Conservation (phyloP, 2,797 vertebrate genomes). For the Bufotes viridis region DNA sequence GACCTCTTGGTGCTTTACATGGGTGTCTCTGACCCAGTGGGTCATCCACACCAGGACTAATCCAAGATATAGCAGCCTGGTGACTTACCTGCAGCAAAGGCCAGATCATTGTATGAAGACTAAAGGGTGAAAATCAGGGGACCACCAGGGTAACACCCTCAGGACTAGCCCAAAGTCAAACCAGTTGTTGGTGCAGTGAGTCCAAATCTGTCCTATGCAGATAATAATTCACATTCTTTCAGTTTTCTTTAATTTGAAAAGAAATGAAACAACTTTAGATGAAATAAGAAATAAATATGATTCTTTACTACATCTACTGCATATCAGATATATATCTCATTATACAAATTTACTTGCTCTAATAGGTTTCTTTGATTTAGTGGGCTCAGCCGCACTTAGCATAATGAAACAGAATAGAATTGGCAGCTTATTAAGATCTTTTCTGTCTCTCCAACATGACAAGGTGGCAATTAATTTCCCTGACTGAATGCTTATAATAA, state of each 20-base stretch:
- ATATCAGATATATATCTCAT: conserved; percentile 15
- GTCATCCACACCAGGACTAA: too few relatives aligned
- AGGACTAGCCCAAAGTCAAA: too few relatives aligned
- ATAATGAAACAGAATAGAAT: conserved; percentile 23
- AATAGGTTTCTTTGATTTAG: conserved; percentile 23
- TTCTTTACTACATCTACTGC: background rate
- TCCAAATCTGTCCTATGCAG: too few relatives aligned
- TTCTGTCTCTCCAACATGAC: background rate
- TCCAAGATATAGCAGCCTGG: too few relatives aligned
- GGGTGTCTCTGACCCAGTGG: too few relatives aligned
- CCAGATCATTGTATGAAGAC: too few relatives aligned
- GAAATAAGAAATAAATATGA: background rate
- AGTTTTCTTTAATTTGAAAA: background rate
- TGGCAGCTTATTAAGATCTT: conserved; percentile 33
- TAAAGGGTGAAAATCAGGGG: too few relatives aligned
- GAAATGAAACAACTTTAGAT: background rate
- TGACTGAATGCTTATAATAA: background rate
- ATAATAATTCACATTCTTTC: too few relatives aligned
- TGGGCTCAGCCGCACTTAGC: background rate
- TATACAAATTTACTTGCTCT: conserved; percentile 15
- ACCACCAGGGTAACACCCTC: too few relatives aligned
- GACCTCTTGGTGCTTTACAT: too few relatives aligned
- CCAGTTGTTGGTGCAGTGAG: too few relatives aligned
- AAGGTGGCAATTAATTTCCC: conserved; percentile 2
- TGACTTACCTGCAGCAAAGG: too few relatives aligned